These are phyloP conservation scores for Conomelus anceps DNA, from an alignment of 2,888 invertebrate genomes.

Conservation along the genomic window DNA sequence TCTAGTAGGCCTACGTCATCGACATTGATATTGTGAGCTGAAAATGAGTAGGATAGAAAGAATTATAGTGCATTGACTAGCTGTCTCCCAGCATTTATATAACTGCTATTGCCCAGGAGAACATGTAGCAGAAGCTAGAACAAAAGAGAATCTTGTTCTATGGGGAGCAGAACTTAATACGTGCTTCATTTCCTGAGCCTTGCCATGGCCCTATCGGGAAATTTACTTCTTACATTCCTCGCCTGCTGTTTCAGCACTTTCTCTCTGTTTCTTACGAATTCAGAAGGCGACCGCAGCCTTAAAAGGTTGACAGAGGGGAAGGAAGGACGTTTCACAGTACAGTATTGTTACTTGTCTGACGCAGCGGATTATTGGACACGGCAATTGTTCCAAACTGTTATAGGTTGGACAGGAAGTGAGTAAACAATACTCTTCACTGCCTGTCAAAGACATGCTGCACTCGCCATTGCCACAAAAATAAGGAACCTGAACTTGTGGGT, in stretches of 20 bases:
- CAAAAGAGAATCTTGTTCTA: background rate
- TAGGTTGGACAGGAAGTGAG: background rate
- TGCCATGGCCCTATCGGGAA: constrained; percentile 3
- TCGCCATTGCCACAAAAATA: background rate
- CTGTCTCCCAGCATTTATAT: background rate
- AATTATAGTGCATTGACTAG: background rate
- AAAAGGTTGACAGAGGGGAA: background rate
- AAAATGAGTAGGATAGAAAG: background rate
- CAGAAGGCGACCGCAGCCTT: background rate
- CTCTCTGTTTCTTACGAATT: background rate
- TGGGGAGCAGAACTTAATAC: background rate
- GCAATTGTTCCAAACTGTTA: background rate
- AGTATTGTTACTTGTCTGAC: background rate
- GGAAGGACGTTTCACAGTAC: background rate
- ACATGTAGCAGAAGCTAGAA: background rate
- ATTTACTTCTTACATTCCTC: background rate
- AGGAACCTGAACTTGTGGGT: background rate
- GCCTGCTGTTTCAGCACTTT: background rate
- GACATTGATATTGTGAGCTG: background rate
- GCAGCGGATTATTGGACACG: background rate
- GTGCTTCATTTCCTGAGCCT: background rate
- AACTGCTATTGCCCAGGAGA: background rate
- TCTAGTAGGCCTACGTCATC: no score
- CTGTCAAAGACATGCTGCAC: background rate
- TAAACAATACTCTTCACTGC: background rate